Conservation (phyloP, 2,797 vertebrate genomes). For the Poecilia picta region DNA sequence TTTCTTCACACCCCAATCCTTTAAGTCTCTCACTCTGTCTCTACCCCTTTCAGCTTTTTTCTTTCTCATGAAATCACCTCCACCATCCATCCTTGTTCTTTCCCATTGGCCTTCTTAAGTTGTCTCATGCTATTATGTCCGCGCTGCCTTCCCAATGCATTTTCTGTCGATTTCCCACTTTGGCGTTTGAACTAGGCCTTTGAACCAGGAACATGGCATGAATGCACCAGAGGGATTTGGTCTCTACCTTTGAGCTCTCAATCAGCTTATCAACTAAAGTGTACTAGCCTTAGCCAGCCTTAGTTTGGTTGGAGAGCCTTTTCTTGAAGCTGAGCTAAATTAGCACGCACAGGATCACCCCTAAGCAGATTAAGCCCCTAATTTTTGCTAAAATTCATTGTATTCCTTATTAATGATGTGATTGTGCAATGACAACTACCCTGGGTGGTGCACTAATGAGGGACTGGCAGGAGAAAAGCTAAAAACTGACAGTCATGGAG, state of each 20-base stretch:
- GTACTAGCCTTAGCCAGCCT: conserved; percentile 71
- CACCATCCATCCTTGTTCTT: conserved; percentile 39
- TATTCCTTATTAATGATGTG: conserved; percentile 85
- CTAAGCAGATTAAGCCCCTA: conserved; percentile 80
- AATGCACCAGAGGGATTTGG: conserved; percentile 81
- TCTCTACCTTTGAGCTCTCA: conserved; percentile 73
- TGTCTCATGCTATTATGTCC: conserved; percentile 46
- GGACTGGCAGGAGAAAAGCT: conserved; percentile 29
- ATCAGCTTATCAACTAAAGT: conserved; percentile 77
- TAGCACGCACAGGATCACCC: conserved; percentile 81
- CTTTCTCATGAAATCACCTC: conserved; percentile 29
- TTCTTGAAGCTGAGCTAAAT: conserved; percentile 84
- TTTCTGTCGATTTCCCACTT: conserved; percentile 33
- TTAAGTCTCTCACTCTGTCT: conserved; percentile 48
- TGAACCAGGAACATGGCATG: conserved; percentile 78
- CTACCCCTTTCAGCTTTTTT: conserved; percentile 34
- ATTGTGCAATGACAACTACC: conserved; percentile 70
- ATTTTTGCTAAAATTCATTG: conserved; percentile 82
- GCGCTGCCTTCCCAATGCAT: conserved; percentile 31
- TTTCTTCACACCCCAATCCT: conserved; percentile 68
- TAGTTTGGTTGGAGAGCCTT: conserved; percentile 71
- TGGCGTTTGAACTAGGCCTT: conserved; percentile 80
- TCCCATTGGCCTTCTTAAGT: conserved; percentile 58
- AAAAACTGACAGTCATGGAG: conserved; percentile 57
- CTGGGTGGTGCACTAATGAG: conserved; percentile 69